Base-by-base conservation (phyloP, 2,888 invertebrate species). In the Raillietiella orientalis region DNA sequence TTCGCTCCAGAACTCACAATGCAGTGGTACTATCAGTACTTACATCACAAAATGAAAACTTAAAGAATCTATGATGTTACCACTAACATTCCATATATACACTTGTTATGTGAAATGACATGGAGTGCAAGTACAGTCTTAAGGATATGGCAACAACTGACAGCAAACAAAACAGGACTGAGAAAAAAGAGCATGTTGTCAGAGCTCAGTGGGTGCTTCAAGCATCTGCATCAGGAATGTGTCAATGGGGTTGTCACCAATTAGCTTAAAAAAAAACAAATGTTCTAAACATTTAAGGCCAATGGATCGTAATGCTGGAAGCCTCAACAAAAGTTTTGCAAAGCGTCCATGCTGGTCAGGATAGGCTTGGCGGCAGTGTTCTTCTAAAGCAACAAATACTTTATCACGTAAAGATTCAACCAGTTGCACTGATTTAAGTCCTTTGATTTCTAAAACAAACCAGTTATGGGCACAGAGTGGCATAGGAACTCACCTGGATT, bases 251-350 rank as follows among this genome's bases (percentile, higher is more conserved):
- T 62, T 62, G 37, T 84, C 75, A 19, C 75, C 72, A 38, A 82
- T 67, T 32, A 87, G 59, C 43, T 74, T 69, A 55, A 74, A 79
- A 58, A 74, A 79, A 56, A 79, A 87, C 34, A 87, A 58, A 49
- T 84, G 77, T 48, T 90, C 87, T 41, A 74, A 58, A 52, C 82
- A 79, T 52, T 84, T 84, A 25, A 90, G 62, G 29, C 77, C 75
- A 41, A 84, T 79, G 34, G 75, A 75, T 31, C 82, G 61, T 24
- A 84, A 56, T 14, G 79, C 72, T 4, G 82, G 82, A 40, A 84
- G 53, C 34, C 82, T 66, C 29, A 84, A 52, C 29, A 93, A 54
- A 8, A 96, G 54, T 45, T 93, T 79, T 19, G 93, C 90, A 49
- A 96, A 90, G 24, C 96, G 58, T 4, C 84, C 84, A 21, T 79